A percentile compares a stretch with the other conserved stretches of the same genome.
phyloP scores from a whole-genome alignment of 2,797 vertebrate genomes.

The Lerista edwardsae region DNA sequence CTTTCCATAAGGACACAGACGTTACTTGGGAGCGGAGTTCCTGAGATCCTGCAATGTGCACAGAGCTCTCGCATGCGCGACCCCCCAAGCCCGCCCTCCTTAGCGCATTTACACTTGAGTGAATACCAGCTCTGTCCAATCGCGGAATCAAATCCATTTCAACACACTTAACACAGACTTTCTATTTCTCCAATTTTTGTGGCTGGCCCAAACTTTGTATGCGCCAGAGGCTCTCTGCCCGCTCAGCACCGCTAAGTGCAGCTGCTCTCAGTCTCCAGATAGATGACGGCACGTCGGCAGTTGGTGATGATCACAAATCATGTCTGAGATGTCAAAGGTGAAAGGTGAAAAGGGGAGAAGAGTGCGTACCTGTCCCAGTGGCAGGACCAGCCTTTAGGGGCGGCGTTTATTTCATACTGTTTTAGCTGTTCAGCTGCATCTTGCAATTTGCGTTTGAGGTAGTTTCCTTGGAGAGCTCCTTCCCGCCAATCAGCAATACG shows the following conservation, averaged over 20 bases:
- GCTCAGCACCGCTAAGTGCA: constrained; percentile 78
- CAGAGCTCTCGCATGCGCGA: constrained; percentile 95
- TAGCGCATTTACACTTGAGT: constrained; percentile 77
- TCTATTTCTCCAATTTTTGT: constrained; percentile 74
- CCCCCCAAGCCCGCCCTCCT: constrained; percentile 86
- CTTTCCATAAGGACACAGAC: constrained; percentile 83
- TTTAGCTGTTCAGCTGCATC: constrained; percentile 99
- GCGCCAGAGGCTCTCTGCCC: constrained; percentile 75
- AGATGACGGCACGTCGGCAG: constrained; percentile 80
- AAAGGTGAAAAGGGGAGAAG: constrained; percentile 87
- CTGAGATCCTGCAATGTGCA: constrained; percentile 98
- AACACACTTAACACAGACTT: constrained; percentile 76
- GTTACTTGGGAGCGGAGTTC: constrained; percentile 82
- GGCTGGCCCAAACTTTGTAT: constrained; percentile 73
- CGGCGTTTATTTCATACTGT: constrained; percentile 99
- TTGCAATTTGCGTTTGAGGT: constrained; percentile 98
- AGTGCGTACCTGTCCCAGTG: constrained; percentile 99
- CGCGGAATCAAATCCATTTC: constrained; percentile 78
- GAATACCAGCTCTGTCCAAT: constrained; percentile 81
- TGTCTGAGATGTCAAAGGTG: constrained; percentile 87
- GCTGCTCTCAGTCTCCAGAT: constrained; percentile 79
- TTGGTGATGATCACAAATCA: constrained; percentile 86
- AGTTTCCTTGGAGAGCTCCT: constrained; percentile 96
- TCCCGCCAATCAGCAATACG: constrained; percentile 98
- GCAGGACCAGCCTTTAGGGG: constrained; percentile 99